phyloP scores from a whole-genome alignment of 2,888 invertebrate species.

The Hypomecis atomaria region DNA sequence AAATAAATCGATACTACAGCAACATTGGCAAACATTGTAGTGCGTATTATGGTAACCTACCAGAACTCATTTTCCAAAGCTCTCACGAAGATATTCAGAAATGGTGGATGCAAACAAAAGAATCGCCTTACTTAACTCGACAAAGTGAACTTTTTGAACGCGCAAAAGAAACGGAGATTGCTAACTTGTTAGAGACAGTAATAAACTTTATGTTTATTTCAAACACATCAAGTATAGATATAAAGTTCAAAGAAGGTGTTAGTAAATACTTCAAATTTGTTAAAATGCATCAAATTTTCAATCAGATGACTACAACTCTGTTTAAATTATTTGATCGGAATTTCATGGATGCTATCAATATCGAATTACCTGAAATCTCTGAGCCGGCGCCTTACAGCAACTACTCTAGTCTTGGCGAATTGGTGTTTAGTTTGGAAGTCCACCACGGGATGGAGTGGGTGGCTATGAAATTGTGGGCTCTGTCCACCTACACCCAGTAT shows the following conservation, averaged over 20 bases:
- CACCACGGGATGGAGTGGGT: conserved; percentile 2
- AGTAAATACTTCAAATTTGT: conserved; percentile 7
- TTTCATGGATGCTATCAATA: not conserved
- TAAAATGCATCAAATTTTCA: conserved; percentile 7
- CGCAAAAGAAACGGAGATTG: conserved; percentile 3
- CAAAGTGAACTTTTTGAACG: not conserved
- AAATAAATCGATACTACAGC: conserved; percentile 4
- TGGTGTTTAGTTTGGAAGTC: conserved; percentile 5
- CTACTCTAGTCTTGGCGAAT: conserved; percentile 7
- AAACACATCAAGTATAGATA: conserved; percentile 3
- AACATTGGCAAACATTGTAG: not conserved
- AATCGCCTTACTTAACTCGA: conserved; percentile 6
- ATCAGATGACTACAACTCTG: not conserved
- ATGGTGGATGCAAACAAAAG: conserved; percentile 2
- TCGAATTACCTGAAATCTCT: not conserved
- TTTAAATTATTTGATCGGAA: not conserved
- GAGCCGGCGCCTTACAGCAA: not conserved
- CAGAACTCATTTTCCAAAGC: not conserved
- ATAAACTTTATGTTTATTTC: conserved; percentile 8
- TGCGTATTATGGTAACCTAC: not conserved
- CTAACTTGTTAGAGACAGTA: conserved; percentile 2
- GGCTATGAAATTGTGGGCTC: conserved; percentile 5
- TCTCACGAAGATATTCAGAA: conserved; percentile 1
- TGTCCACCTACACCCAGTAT: not conserved
- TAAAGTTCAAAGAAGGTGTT: conserved; percentile 4